Evolutionary conservation across 2,113 vertebrate genomes (phyloP).

Genomic region (Peucedramus taeniatus): DNA sequence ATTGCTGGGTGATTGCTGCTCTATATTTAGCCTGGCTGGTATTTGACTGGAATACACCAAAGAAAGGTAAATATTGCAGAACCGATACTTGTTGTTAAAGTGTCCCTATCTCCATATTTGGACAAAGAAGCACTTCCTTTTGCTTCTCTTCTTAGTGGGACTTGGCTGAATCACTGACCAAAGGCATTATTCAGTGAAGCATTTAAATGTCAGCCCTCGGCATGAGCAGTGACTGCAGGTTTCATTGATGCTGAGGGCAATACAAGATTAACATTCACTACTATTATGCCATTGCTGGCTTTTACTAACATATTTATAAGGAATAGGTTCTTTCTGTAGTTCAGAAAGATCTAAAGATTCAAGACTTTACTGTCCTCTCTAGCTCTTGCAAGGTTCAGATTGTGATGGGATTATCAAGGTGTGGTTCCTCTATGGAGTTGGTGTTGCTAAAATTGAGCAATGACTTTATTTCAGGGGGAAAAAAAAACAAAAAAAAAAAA

Average conservation of each 20-base stretch:
- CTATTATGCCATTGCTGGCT: not conserved
- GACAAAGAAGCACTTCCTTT: not conserved
- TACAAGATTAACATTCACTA: not conserved
- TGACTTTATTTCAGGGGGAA: not conserved
- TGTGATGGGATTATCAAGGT: not conserved
- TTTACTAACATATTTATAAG: not conserved
- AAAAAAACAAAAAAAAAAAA: not conserved
- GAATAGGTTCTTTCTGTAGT: not conserved
- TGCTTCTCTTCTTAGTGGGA: not conserved
- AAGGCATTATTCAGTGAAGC: not conserved
- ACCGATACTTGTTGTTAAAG: not conserved
- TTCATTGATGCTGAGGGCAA: not conserved
- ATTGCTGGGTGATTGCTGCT: conserved; percentile 88
- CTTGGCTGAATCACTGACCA: not conserved
- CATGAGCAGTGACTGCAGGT: not conserved
- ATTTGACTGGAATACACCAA: conserved; percentile 96
- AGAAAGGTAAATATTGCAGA: conserved; percentile 77
- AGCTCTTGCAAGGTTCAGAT: not conserved
- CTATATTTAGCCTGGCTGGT: conserved; percentile 91
- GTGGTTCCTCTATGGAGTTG: not conserved
- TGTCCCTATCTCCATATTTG: not conserved
- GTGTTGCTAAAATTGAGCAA: not conserved
- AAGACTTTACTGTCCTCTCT: not conserved
- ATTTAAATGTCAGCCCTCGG: not conserved
- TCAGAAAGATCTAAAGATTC: not conserved